phyloP scores from a whole-genome alignment of 2,888 invertebrate genomes.

The Alloscopus bannaensis region DNA sequence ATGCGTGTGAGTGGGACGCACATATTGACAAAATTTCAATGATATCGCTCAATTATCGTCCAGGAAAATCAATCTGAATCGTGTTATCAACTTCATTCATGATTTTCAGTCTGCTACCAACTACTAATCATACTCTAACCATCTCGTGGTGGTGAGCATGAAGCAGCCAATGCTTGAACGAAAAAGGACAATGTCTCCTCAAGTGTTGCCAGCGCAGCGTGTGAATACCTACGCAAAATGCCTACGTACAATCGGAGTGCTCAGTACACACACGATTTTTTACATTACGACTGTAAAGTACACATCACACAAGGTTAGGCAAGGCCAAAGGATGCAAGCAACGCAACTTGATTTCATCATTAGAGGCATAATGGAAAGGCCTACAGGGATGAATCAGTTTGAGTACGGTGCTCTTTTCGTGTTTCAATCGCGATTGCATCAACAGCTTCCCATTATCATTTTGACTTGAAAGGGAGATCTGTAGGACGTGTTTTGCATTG shows the following conservation, averaged over 20 bases:
- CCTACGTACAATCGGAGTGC: background rate
- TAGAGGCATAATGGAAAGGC: background rate
- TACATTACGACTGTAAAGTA: no score
- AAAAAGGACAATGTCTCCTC: background rate
- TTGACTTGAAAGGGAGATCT: slow-evolving; percentile 21
- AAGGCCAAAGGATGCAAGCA: slow-evolving; percentile 49
- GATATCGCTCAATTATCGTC: no score
- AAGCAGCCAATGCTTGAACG: background rate
- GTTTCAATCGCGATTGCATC: no score
- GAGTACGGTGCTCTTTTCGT: background rate
- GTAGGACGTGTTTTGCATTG: background rate
- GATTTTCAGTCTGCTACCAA: background rate
- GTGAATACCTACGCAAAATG: background rate
- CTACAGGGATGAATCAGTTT: background rate
- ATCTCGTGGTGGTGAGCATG: background rate
- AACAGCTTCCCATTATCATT: background rate
- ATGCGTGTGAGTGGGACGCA: no score
- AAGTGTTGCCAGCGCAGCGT: background rate
- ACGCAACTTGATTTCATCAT: background rate
- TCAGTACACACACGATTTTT: no score
- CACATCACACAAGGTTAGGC: slow-evolving; percentile 46
- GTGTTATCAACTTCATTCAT: no score
- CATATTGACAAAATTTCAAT: no score
- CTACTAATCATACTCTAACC: background rate
- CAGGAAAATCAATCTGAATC: no score